phyloP scores from a whole-genome alignment of 2,797 vertebrate species.

The Rachycentron canadum region DNA sequence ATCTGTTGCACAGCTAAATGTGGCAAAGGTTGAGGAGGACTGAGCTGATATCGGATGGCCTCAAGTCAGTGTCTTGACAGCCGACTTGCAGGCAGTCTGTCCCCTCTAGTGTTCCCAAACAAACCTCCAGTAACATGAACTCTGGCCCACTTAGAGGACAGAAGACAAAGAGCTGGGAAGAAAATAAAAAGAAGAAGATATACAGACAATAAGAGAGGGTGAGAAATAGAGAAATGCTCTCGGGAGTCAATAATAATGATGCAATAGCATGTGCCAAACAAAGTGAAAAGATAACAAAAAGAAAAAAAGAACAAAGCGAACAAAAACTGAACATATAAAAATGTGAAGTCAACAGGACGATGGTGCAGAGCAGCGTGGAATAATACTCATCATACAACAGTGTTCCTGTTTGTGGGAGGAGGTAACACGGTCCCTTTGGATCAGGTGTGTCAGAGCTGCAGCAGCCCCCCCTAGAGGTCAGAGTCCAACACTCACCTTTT shows the following conservation, averaged over 20 bases:
- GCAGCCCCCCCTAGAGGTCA: constrained; percentile 38
- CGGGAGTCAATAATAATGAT: neutral
- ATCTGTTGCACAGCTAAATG: constrained; percentile 39
- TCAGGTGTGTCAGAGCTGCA: constrained; percentile 16
- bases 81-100: constrained; percentile 32
- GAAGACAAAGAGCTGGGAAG: constrained; percentile 9
- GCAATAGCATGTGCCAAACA: neutral
- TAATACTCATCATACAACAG: neutral
- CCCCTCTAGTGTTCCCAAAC: constrained; percentile 65
- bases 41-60: constrained; percentile 51
- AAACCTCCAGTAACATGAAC: constrained; percentile 51
- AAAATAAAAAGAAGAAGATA: constrained; percentile 1
- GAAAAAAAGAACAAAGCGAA: neutral
- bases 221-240: constrained; percentile 7
- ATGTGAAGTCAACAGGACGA: neutral
- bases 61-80: constrained; percentile 16
- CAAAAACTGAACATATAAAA: neutral
- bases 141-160: constrained; percentile 55
- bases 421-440: neutral
- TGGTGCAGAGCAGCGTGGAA: neutral
- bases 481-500: neutral
- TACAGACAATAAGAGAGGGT: neutral
- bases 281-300: neutral
- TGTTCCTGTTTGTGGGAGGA: neutral
- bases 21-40: constrained; percentile 54